Base-by-base conservation (phyloP, 2,797 vertebrate genomes). In the Malacoraja senta region DNA sequence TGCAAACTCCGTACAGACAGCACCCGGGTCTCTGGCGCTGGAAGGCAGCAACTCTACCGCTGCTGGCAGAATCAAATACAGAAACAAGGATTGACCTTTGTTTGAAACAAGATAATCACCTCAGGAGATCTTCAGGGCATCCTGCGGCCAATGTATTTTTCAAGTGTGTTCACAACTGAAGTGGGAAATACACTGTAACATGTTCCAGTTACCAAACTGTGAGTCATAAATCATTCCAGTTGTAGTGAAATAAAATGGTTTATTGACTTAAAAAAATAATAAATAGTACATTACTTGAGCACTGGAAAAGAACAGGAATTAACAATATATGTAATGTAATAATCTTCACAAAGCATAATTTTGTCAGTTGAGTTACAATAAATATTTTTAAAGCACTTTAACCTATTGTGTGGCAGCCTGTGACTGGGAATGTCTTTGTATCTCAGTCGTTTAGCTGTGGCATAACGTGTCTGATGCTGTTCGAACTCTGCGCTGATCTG, bases 201-300 rank as follows among this genome's bases (percentile, higher is more conserved):
- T 29, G 1, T 61, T 4, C 63, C 32, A 68, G 84, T 88, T 88
- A 24, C 61, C n/a, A 35, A 88, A 88, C 61, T 32, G 58, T 8
- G 35, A 88, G 61, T 68, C 84, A 79, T 79, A 2, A 88, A 68
- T 88, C 84, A 88, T 88, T 68, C 58, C 38, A 29, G 12, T 29
- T 92, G 38, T 92, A 92, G 90, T 92, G 90, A 92, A 92, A 76
- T 93, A 93, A 74, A 88, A 72, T 93, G 93, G 71, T 93, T 93
- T 93, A 93, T 93, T 93, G 93, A 90, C 80, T 86, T 93, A 93
- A 92, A 93, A 93, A 93, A 88, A 65, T 65, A 88, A 93, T 93
- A 93, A 93, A 93, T 93, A 93, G 93, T 93, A 86, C 93, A 93
- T 93, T 77, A 93, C 83, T 84, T 93, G 90, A 92, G 93, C 93